Evolutionary conservation across 2,113 vertebrate species (phyloP), one percentile per base, ranked within the genome.

Genomic region (Strix uralensis): DNA sequence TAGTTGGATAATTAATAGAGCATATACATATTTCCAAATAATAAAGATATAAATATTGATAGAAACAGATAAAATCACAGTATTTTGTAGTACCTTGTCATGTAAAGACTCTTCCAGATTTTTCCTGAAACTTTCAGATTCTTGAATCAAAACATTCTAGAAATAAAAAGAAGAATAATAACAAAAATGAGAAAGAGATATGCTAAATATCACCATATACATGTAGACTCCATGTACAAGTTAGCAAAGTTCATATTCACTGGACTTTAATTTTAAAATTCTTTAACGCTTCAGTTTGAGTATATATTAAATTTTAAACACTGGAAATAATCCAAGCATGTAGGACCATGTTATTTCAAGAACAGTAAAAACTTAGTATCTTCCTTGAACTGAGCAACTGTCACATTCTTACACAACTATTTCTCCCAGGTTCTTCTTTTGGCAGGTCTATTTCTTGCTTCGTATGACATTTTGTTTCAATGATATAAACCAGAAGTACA

Each of bases 91-190:
- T 98, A 99, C 99, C 98, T 99, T 99, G 96, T 99, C 99, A 87
- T 99, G 99, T 95, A 99, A 98, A 32, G 99, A 99, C 90, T 99
- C 99, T 96, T 99, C 99, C n/a, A 99, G 98, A 96, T 99, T 99
- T 97, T 99, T 99, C 82, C 99, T 99, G 97, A 99, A 99, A 93
- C 97, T 98, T 86, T 99, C 99, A 29, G 99, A 99, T 97, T 99
- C 99, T 95, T 99, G 99, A 96, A 99, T 99, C 95, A 99, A 98
- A 95, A 99, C 96, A 95, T 99, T 99, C 99, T 99, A 97, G 26
- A 94, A 93, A 86, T 57, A 73, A 92, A 96, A 58, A 70, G 5
- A 88, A 42, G 32, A 52, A 46, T 18, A 46, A 46, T 46, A 46
- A 26, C 5, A 47, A 40, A 25, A 10, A 62, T 46, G 44, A 77